These are phyloP conservation scores for Alethe diademata DNA, from an alignment of 2,113 vertebrate genomes.

Conservation along the genomic window DNA sequence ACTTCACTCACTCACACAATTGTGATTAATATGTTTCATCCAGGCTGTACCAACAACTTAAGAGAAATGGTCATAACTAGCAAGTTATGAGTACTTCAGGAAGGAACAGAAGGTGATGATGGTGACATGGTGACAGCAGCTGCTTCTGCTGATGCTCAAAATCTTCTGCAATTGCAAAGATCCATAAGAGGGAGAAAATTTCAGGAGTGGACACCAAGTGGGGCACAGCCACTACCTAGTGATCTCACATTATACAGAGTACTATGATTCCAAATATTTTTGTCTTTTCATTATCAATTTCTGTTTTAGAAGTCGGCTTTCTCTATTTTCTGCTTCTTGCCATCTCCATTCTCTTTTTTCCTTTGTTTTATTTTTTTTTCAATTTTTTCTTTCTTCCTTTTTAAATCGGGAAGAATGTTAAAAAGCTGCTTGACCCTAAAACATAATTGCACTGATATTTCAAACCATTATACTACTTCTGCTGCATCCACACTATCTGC, in stretches of 20 bases:
- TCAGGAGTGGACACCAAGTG: background rate
- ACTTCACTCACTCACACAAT: background rate
- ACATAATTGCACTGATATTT: background rate
- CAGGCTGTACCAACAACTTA: background rate
- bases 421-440: conserved; percentile 27
- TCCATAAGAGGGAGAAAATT: background rate
- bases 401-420: background rate
- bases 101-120: background rate
- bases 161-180: background rate
- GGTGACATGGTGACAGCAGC: background rate
- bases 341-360: background rate
- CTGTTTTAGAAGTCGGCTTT: background rate
- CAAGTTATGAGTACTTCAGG: background rate
- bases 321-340: background rate
- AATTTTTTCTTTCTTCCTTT: background rate
- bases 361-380: background rate
- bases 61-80: background rate
- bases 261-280: background rate
- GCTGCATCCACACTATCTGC: background rate
- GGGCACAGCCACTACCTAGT: background rate
- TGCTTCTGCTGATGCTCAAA: background rate
- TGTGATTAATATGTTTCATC: background rate
- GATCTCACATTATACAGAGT: background rate
- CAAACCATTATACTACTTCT: background rate
- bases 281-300: background rate